Base-by-base conservation (phyloP, 2,797 vertebrate genomes). In the Sebastes variabilis region DNA sequence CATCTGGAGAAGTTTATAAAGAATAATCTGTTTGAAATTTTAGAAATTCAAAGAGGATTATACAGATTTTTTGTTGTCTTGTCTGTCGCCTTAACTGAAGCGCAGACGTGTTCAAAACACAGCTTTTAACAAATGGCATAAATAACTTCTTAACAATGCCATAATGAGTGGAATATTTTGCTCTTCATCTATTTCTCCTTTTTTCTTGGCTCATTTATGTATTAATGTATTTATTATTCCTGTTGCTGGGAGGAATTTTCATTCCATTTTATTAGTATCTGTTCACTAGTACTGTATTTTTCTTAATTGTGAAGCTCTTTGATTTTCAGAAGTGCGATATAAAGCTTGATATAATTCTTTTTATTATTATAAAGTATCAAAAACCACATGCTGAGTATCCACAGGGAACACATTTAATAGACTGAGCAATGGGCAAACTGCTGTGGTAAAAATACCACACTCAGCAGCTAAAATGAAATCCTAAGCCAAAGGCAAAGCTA, bases 381-480 rank as follows among this genome's bases (percentile, higher is more conserved):
- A 59, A 66, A 75, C n/a, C 34, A 32, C 71, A 78, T 1, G 11
- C 75, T 77, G 67, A 46, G 67, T 59, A 67, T 80, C 77, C 62
- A 74, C 52, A 64, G 72, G 70, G 67, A 56, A 82, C 76, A 77
- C 74, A 38, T 75, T 67, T 38, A 79, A 70, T 67, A 60, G 25
- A 49, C 29, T 70, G 64, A 77, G 75, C 13, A 49, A 62, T 71
- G 66, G 73, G 54, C 24, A 68, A 77, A 77, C 8, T 74, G 42
- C 38, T 55, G 22, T 36, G 22, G 10, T 65, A 62, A 66, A 84
- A 81, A 84, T 69, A 77, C 30, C 56, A 36, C 56, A 42, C 27
- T 73, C 18, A 4, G 52, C 22, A 54, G 30, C 36, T 55, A 55
- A 32, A 75, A 46, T 22, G 36, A 74, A 30, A 25, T 25, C 7